phyloP scores from a whole-genome alignment of 2,797 vertebrate genomes.

The Aulostomus chinensis region DNA sequence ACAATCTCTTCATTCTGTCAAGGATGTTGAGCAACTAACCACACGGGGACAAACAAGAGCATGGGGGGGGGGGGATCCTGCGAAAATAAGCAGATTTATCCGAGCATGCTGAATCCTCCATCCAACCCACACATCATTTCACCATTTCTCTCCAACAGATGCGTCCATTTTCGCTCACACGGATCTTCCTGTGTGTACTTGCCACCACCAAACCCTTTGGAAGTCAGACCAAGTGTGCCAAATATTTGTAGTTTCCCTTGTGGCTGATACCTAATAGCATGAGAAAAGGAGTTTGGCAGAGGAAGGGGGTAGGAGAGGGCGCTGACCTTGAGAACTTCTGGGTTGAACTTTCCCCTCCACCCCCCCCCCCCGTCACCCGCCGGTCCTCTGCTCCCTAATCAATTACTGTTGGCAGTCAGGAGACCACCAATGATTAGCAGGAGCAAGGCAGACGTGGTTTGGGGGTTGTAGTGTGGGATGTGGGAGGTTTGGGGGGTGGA shows the following conservation, averaged over 20 bases:
- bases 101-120: slow-evolving; percentile 42
- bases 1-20: slow-evolving; percentile 44
- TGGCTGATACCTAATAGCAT: slow-evolving; percentile 79
- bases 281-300: slow-evolving; percentile 69
- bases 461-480: slow-evolving; percentile 44
- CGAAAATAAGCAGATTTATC: slow-evolving; percentile 52
- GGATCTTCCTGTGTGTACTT: slow-evolving; percentile 70
- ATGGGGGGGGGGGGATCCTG: slow-evolving; percentile 40
- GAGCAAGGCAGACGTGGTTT: slow-evolving; percentile 67
- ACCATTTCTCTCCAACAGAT: slow-evolving; percentile 37
- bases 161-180: slow-evolving; percentile 51
- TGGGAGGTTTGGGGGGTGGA: slow-evolving; percentile 25
- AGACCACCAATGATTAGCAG: slow-evolving; percentile 82
- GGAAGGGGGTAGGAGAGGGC: slow-evolving; percentile 58
- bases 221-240: slow-evolving; percentile 65
- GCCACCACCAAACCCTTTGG: slow-evolving; percentile 53
- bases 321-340: slow-evolving; percentile 79
- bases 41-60: slow-evolving; percentile 43
- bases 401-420: slow-evolving; percentile 82
- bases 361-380: slow-evolving; percentile 29
- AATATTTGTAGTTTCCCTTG: slow-evolving; percentile 75
- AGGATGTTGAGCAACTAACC: slow-evolving; percentile 53
- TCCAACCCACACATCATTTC: slow-evolving; percentile 47
- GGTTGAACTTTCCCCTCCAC: slow-evolving; percentile 75
- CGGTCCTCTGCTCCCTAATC: slow-evolving; percentile 76